Percentiles rank a stretch among this genome's conserved stretches.
phyloP scores from a whole-genome alignment of 2,888 invertebrate genomes.

The Heliconius erato region DNA sequence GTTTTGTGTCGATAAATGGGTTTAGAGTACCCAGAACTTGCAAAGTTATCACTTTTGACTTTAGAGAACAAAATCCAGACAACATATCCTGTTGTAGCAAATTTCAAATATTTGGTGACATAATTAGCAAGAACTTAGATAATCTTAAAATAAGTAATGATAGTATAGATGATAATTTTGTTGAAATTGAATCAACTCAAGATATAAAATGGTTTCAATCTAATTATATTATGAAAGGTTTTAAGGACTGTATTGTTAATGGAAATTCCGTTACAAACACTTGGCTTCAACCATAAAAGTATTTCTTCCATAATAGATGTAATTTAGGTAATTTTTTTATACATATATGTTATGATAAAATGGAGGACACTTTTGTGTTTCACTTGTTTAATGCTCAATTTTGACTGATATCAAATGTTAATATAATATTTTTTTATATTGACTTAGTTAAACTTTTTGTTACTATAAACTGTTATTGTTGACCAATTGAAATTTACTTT shows the following conservation, averaged over 20 bases:
- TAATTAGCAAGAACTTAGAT: slow-evolving; percentile 58
- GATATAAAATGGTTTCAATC: slow-evolving; percentile 83
- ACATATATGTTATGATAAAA: not conserved
- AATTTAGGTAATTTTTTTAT: slow-evolving; percentile 26
- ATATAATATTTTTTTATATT: slow-evolving; percentile 17
- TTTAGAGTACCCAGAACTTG: slow-evolving; percentile 73
- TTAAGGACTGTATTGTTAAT: slow-evolving; percentile 85
- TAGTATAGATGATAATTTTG: slow-evolving; percentile 56
- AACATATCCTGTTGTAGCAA: slow-evolving; percentile 74
- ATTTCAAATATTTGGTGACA: slow-evolving; percentile 76
- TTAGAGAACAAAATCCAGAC: slow-evolving; percentile 62
- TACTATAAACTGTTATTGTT: slow-evolving; percentile 28
- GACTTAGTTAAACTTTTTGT: slow-evolving; percentile 35
- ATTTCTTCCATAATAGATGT: slow-evolving; percentile 1
- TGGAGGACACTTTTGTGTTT: slow-evolving; percentile 34
- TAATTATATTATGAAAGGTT: slow-evolving; percentile 84
- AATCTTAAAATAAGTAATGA: slow-evolving; percentile 58
- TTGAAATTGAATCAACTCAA: slow-evolving; percentile 74
- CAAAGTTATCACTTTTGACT: slow-evolving; percentile 73
- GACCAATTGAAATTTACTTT: slow-evolving; percentile 9
- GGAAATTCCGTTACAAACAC: slow-evolving; percentile 83
- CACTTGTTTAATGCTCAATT: slow-evolving; percentile 39
- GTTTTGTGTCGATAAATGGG: slow-evolving; percentile 70
- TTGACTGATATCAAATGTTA: slow-evolving; percentile 39
- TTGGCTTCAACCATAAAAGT: slow-evolving; percentile 70